A percentile compares a stretch with the other conserved stretches of the same genome.
Evolutionary conservation across 2,888 invertebrate species (phyloP).

Genomic region (Anaspis maculata): DNA sequence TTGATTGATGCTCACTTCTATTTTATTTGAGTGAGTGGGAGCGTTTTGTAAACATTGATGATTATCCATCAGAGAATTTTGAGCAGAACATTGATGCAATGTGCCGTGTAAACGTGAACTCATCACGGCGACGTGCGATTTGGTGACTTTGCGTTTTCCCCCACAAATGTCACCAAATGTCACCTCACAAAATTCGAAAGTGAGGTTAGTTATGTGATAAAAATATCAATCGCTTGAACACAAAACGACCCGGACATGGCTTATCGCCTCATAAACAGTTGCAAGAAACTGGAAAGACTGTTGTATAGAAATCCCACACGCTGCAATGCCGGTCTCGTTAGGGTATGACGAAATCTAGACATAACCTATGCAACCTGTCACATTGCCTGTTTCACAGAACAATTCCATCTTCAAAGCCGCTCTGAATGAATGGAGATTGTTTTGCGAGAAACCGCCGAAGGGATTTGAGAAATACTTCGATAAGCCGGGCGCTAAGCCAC

Average conservation of each 20-base stretch:
- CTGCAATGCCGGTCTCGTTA: conserved; percentile 29
- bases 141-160: no score
- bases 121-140: no score
- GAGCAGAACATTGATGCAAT: no score
- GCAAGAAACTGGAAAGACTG: conserved; percentile 49
- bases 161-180: no score
- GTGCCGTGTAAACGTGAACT: no score
- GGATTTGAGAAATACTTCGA: conserved; percentile 91
- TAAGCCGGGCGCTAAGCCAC: conserved; percentile 41
- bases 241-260: conserved; percentile 47
- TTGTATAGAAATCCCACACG: conserved; percentile 34
- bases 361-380: conserved; percentile 17
- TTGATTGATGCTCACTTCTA: no score
- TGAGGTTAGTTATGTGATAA: conserved; percentile 17
- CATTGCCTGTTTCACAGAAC: conserved; percentile 39
- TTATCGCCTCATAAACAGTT: conserved; percentile 51
- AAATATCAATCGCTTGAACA: conserved; percentile 7
- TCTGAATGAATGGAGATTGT: conserved; percentile 53
- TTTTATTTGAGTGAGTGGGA: no score
- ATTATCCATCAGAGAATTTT: no score
- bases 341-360: conserved; percentile 25
- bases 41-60: no score
- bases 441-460: conserved; percentile 78
- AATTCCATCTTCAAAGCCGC: conserved; percentile 48
- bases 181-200: neutral